Percentiles rank a stretch among this genome's conserved stretches.
These are phyloP conservation scores for Micrasema longulum DNA, from an alignment of 1,140 invertebrate species.

Conservation along the genomic window DNA sequence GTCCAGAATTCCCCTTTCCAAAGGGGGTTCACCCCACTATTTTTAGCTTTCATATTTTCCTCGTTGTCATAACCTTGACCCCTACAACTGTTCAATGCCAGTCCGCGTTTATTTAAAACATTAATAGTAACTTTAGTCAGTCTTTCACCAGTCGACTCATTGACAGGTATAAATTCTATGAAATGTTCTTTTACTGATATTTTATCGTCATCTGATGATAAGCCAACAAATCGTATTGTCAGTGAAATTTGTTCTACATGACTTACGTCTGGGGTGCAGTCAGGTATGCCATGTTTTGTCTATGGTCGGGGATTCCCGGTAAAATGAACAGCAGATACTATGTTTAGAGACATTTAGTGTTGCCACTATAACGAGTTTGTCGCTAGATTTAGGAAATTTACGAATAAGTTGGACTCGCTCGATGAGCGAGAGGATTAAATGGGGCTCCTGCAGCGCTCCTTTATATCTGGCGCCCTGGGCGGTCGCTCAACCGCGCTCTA, in stretches of 20 bases:
- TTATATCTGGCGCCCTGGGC: conserved; percentile 3
- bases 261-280: background rate
- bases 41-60: conserved; percentile 55
- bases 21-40: conserved; percentile 53
- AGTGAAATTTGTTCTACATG: background rate
- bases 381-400: too few relatives aligned
- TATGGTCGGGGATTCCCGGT: conserved; percentile 14
- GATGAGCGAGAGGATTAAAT: conserved; percentile 6
- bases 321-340: conserved; percentile 11
- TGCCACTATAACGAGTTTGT: conserved; percentile 7
- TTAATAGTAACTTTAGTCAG: conserved; percentile 34
- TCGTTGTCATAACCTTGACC: conserved; percentile 42
- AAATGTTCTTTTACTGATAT: conserved; percentile 55
- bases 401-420: background rate
- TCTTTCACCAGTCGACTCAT: conserved; percentile 53
- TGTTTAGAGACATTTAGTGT: background rate
- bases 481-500: background rate
- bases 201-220: conserved; percentile 47
- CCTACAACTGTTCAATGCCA: background rate
- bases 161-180: conserved; percentile 51
- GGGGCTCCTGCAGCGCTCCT: background rate
- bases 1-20: conserved; percentile 49
- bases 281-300: background rate
- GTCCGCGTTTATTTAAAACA: background rate
- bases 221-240: conserved; percentile 49